Conservation (phyloP, 2,113 vertebrate species). For the Heterotis niloticus region DNA sequence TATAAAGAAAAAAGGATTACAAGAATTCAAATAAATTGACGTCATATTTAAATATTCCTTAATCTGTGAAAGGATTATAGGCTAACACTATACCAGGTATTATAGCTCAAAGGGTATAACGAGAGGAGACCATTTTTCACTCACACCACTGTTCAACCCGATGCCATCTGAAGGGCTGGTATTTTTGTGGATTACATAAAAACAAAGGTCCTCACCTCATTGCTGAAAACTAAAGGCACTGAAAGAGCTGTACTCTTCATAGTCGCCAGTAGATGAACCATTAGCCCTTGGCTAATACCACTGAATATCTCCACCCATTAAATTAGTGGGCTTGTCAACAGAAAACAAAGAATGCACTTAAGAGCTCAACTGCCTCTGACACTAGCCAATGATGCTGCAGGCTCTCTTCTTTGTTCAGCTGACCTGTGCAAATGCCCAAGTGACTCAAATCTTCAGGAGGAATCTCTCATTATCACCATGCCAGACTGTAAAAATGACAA, state of each 20-base stretch:
- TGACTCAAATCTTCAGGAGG: slow-evolving; percentile 20
- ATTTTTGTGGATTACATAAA: slow-evolving; percentile 12
- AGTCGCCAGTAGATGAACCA: slow-evolving; percentile 22
- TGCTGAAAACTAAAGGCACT: slow-evolving; percentile 10
- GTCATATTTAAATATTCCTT: slow-evolving; percentile 28
- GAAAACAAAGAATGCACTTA: slow-evolving; percentile 30
- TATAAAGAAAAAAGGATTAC: slow-evolving; percentile 29
- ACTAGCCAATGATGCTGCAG: slow-evolving; percentile 21
- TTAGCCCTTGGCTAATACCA: slow-evolving; percentile 29
- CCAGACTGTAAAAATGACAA: slow-evolving; percentile 21
- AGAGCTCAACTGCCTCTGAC: slow-evolving; percentile 28
- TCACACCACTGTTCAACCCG: not conserved
- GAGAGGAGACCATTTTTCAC: not conserved
- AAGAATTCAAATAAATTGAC: slow-evolving; percentile 31
- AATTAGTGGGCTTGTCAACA: slow-evolving; percentile 17
- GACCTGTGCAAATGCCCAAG: slow-evolving; percentile 7
- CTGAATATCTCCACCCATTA: slow-evolving; percentile 21
- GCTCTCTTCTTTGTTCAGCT: slow-evolving; percentile 28
- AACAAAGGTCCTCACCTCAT: slow-evolving; percentile 21
- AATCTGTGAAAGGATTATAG: slow-evolving; percentile 38
- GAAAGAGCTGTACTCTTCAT: not conserved
- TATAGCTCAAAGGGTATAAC: slow-evolving; percentile 29
- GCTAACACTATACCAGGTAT: slow-evolving; percentile 22
- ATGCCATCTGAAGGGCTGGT: slow-evolving; percentile 10
- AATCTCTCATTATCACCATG: slow-evolving; percentile 12